Evolutionary conservation across 2,888 invertebrate genomes (phyloP), one percentile per base, ranked within the genome.

Genomic region (Conistra vaccinii): DNA sequence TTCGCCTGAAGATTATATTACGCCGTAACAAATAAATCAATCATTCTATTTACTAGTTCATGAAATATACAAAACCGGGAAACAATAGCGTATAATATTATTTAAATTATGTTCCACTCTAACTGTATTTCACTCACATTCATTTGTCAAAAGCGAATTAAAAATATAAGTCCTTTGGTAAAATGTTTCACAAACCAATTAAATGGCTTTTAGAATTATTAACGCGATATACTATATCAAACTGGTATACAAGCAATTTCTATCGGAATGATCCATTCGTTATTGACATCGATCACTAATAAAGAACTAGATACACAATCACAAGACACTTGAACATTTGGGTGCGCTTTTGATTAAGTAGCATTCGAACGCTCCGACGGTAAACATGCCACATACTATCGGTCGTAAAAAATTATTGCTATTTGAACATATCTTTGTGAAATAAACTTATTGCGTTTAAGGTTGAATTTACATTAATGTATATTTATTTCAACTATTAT

Each of bases 121-220:
- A 45, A 61, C 10, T 71, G 0, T 61, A 42, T 67, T 53, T 51
- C 26, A 29, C 14, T n/a, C 35, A 26, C 7, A 73, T 26, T 35
- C 1, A 53, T 63, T 73, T 63, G 12, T 39, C 39, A 79, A 26
- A 65, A 63, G 17, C 14, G 35, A 32, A 60, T 67, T 68, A 26
- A 48, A 78, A 60, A 39, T 32, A 26, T 39, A 39, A 67, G 61
- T 48, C 14, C 23, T 77, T 69, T 76, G 2, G 5, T 35, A 35
- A 26, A 71, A 29, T 45, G 10, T 39, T 63, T 39, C 58, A 23
- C 9, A 20, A 58, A 35, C 20, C 42, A 71, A 70, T 57, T 42
- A 53, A 51, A 57, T 39, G 35, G 10, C 10, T 45, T 63, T 57
- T 35, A 32, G 14, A 76, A 45, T 42, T 23, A 48, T 57, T n/a